Evolutionary conservation across 2,888 invertebrate genomes (phyloP).

Genomic region (Orthosia incerta): DNA sequence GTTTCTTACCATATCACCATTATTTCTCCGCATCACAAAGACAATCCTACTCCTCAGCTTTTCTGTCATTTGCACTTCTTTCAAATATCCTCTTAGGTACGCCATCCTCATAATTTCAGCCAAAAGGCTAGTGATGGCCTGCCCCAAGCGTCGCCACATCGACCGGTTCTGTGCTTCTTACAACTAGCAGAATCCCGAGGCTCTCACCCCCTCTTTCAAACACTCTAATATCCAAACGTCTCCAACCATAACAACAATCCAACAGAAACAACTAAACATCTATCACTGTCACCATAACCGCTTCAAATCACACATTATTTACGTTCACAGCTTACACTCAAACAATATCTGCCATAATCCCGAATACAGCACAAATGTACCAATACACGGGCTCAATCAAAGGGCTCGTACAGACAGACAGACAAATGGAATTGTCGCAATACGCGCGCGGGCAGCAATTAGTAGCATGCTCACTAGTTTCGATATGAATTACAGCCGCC

Average conservation of each 20-base stretch:
- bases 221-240: background rate
- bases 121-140: too few relatives aligned
- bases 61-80: background rate
- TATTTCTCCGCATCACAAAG: background rate
- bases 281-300: constrained; percentile 45
- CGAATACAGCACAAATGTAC: constrained; percentile 42
- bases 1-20: too few relatives aligned
- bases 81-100: background rate
- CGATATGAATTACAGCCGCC: constrained; percentile 88
- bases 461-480: constrained; percentile 82
- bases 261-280: constrained; percentile 15
- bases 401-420: constrained; percentile 72
- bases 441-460: constrained; percentile 80
- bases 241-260: constrained; percentile 17
- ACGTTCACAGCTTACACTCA: constrained; percentile 23
- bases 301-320: constrained; percentile 39
- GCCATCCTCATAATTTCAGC: too few relatives aligned
- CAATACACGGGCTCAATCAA: constrained; percentile 66
- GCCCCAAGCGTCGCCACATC: too few relatives aligned
- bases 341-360: constrained; percentile 56
- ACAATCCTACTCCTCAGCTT: background rate
- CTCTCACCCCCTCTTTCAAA: background rate
- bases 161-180: background rate
- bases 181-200: too few relatives aligned
- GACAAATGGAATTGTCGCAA: constrained; percentile 84